Conservation (phyloP, 2,797 vertebrate species). For the Mionectes olivaceus region DNA sequence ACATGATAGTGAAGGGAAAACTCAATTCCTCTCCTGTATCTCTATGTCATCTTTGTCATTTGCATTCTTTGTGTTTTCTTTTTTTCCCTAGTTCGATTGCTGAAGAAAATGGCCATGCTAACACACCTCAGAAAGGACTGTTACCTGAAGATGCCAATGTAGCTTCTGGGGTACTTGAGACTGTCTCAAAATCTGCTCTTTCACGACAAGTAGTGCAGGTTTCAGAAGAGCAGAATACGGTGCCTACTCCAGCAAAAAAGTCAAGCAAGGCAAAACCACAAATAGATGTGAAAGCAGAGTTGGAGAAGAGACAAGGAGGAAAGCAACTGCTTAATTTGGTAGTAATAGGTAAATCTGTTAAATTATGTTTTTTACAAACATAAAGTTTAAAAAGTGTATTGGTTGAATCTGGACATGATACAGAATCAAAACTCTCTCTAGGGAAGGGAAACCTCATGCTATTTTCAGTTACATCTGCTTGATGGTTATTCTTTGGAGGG, state of each 20-base stretch:
- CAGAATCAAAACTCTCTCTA: background rate
- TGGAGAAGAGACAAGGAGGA: constrained; percentile 96
- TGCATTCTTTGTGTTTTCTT: constrained; percentile 27
- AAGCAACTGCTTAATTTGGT: constrained; percentile 96
- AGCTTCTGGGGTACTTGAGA: constrained; percentile 63
- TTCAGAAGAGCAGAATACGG: constrained; percentile 79
- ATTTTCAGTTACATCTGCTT: background rate
- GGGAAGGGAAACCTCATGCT: background rate
- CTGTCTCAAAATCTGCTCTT: constrained; percentile 71
- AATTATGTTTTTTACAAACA: background rate
- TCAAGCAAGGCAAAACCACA: constrained; percentile 87
- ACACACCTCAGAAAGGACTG: constrained; percentile 75
- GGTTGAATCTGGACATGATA: background rate
- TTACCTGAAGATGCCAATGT: constrained; percentile 73
- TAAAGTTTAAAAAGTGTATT: background rate
- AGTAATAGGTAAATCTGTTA: constrained; percentile 88
- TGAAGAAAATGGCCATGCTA: constrained; percentile 85
- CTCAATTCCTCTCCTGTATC: background rate
- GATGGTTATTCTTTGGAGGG: background rate
- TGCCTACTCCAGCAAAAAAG: constrained; percentile 80
- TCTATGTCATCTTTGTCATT: background rate
- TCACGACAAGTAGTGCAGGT: constrained; percentile 66
- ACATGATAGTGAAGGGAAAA: background rate
- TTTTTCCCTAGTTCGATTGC: constrained; percentile 72
- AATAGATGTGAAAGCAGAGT: constrained; percentile 90